phyloP scores from a whole-genome alignment of 2,888 invertebrate genomes.

The Rotaria sp. region DNA sequence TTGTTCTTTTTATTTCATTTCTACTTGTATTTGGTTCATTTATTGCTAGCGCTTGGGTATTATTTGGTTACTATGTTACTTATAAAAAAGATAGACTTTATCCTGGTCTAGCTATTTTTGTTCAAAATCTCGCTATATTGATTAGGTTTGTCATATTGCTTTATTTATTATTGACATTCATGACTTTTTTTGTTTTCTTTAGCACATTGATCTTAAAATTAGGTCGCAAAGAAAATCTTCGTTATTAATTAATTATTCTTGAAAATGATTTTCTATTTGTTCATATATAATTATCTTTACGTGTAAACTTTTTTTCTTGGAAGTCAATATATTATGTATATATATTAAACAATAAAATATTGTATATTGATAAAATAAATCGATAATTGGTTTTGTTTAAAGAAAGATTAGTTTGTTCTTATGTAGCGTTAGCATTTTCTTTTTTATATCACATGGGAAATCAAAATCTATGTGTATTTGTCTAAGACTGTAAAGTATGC shows the following conservation, averaged over 20 bases:
- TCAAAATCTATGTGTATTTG: background rate
- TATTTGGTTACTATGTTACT: conserved; percentile 63
- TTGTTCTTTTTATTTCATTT: conserved; percentile 92
- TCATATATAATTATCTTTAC: background rate
- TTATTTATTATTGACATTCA: background rate
- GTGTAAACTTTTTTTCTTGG: background rate
- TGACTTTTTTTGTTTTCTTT: background rate
- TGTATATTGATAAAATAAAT: background rate
- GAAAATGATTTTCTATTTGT: background rate
- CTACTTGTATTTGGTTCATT: conserved; percentile 89
- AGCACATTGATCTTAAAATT: conserved; percentile 40
- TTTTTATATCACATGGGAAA: background rate
- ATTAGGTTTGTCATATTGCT: background rate
- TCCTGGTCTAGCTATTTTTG: conserved; percentile 34
- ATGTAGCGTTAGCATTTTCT: background rate
- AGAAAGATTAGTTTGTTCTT: background rate
- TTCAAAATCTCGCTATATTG: conserved; percentile 36
- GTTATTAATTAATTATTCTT: background rate
- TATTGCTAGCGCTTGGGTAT: conserved; percentile 89
- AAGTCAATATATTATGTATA: no score
- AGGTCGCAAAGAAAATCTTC: conserved; percentile 31
- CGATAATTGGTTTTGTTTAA: background rate
- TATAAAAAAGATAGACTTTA: background rate
- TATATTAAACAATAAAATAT: background rate
- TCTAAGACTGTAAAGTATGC: background rate